Conservation (phyloP, 2,113 vertebrate genomes). For the Misgurnus anguillicaudatus region DNA sequence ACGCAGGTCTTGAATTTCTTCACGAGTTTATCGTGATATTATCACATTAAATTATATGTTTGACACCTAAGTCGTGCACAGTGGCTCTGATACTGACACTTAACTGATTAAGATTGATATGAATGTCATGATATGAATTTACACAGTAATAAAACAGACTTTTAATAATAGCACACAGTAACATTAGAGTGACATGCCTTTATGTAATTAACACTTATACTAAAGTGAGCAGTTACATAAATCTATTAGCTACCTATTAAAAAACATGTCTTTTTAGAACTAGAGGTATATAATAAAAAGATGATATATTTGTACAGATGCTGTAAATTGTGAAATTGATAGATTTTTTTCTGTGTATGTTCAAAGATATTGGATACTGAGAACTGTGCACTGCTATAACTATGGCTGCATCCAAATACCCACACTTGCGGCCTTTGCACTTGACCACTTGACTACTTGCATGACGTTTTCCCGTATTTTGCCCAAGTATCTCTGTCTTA, state of each 20-base stretch:
- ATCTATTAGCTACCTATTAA: background rate
- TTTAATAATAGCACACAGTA: slow-evolving; percentile 26
- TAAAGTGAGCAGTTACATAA: background rate
- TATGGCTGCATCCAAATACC: too few relatives aligned
- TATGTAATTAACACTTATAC: background rate
- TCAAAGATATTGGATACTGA: too few relatives aligned
- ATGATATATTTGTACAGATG: background rate
- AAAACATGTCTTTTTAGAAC: background rate
- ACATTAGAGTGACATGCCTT: background rate
- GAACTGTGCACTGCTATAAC: too few relatives aligned
- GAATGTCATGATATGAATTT: slow-evolving; percentile 8
- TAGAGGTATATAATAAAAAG: background rate
- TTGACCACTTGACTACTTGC: too few relatives aligned
- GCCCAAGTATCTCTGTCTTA: too few relatives aligned
- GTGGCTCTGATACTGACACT: slow-evolving; percentile 14
- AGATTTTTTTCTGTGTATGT: too few relatives aligned
- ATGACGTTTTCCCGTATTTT: too few relatives aligned
- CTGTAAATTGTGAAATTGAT: too few relatives aligned
- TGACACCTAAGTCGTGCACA: slow-evolving; percentile 15
- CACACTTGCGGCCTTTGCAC: too few relatives aligned
- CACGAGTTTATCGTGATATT: slow-evolving; percentile 13
- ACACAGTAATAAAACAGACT: background rate
- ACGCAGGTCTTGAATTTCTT: slow-evolving; percentile 17
- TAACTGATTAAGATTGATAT: slow-evolving; percentile 36
- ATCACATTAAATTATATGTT: slow-evolving; percentile 27